These are phyloP conservation scores for Vicugna pacos DNA, from an alignment of 2,113 vertebrate genomes.

Conservation along the genomic window DNA sequence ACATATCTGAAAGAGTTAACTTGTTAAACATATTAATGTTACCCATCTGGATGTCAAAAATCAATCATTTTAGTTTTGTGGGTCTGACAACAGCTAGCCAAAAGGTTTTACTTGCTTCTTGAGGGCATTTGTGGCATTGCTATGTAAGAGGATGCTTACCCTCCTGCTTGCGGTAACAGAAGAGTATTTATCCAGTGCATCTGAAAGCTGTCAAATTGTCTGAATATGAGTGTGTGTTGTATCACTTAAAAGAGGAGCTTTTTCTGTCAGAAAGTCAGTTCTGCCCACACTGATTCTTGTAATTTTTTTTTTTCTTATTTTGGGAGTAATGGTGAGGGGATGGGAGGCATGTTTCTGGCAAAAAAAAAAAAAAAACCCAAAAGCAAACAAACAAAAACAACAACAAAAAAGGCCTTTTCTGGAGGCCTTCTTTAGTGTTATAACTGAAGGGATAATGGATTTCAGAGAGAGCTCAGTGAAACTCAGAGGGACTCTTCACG, in stretches of 20 bases:
- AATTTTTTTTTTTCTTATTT: conserved; percentile 1
- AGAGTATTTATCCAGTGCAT: neutral
- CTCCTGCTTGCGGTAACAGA: neutral
- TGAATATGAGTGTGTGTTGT: neutral
- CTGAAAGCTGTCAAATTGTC: neutral
- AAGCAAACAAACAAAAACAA: neutral
- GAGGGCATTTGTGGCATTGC: neutral
- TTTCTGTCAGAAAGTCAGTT: neutral
- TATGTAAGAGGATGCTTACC: neutral
- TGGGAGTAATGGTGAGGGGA: neutral
- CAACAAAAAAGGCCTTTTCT: neutral
- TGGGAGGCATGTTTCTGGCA: neutral
- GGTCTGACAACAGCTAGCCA: neutral
- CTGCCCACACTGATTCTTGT: neutral
- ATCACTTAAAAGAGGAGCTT: neutral
- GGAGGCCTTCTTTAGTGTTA: neutral
- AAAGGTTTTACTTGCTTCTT: neutral
- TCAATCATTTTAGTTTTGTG: neutral
- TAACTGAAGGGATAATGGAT: neutral
- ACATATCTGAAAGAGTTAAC: neutral
- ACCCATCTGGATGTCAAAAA: conserved; percentile 7
- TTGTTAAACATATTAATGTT: neutral
- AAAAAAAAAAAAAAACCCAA: neutral
- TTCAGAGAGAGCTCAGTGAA: neutral
- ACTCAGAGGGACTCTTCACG: neutral